A percentile compares a stretch with the other conserved stretches of the same genome.
Evolutionary conservation across 2,113 vertebrate species (phyloP).

Genomic region (Hyla sarda): DNA sequence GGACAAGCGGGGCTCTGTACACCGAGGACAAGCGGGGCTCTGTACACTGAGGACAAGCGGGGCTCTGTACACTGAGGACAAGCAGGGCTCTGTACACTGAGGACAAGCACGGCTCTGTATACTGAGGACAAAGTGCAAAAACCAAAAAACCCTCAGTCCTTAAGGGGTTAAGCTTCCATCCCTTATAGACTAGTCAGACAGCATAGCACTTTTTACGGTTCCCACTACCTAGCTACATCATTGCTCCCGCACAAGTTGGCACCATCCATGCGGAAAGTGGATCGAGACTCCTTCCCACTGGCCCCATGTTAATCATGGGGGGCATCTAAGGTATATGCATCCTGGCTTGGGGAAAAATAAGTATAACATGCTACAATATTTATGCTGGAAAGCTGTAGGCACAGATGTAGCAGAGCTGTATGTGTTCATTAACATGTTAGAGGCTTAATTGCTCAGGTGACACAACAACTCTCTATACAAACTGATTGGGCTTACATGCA

Average conservation of each 20-base stretch:
- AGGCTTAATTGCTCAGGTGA: neutral
- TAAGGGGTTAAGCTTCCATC: too few species aligned
- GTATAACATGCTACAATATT: neutral
- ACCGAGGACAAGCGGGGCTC: too few species aligned
- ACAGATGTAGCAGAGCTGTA: neutral
- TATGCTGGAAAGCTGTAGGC: neutral
- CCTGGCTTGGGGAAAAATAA: neutral
- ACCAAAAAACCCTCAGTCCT: too few species aligned
- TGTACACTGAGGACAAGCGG: too few species aligned
- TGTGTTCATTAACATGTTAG: neutral
- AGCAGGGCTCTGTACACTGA: too few species aligned
- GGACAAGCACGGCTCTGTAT: too few species aligned
- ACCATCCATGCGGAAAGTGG: neutral
- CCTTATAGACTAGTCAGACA: neutral
- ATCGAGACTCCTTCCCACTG: neutral
- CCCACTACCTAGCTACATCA: neutral
- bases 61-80: too few species aligned
- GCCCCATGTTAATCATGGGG: neutral
- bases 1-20: too few species aligned
- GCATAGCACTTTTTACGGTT: neutral
- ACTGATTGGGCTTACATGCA: neutral
- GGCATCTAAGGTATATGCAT: neutral
- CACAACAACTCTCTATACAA: neutral
- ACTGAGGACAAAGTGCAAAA: too few species aligned
- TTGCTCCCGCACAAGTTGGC: neutral